Evolutionary conservation across 2,113 vertebrate genomes (phyloP), one percentile per base, ranked within the genome.

Genomic region (Rhagologus leucostigma): DNA sequence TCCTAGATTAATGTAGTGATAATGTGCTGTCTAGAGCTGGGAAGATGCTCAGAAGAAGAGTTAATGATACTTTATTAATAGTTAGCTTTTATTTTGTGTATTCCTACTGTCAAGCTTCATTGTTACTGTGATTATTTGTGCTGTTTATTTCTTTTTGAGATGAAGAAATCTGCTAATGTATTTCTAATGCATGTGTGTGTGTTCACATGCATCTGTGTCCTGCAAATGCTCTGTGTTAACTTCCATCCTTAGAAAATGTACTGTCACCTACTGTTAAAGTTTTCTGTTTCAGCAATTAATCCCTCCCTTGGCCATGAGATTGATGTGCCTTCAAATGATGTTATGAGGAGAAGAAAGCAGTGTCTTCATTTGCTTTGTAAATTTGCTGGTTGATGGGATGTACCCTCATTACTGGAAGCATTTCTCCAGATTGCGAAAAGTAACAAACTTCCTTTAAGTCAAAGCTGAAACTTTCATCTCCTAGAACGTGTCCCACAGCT

Each of bases 11-110:
- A 95, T 94, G 86, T 86, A 81, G 76, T 77, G 93, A 82, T 93
- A 81, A 95, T 92, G 68, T 84, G 52, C 69, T 90, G 83, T 81
- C n/a, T 92, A 59, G 76, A 88, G 57, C 64, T 75, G 60, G 64
- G 80, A 93, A 84, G 64, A 87, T 91, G 80, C 76, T 91, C 47
- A 64, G 52, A 92, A 71, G 86, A 89, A 84, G 86, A 86, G 64
- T 92, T 95, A 92, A 93, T 81, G 84, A 81, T 89, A 91, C 86
- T 95, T 92, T 95, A 87, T 96, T 96, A 93, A 89, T 75, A 92
- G 88, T 90, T 95, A 93, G 73, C 80, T 95, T 89, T 92, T 92
- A 52, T 89, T 95, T 86, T 95, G 44, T 94, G 5, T 91, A 52
- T 23, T 89, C 29, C 44, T 60, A 64, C 84, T 95, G 87, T 91